These are phyloP conservation scores for Temnopleurus reevesii DNA, from an alignment of 53 echinoderm and acorn worm genomes.

Conservation along the genomic window DNA sequence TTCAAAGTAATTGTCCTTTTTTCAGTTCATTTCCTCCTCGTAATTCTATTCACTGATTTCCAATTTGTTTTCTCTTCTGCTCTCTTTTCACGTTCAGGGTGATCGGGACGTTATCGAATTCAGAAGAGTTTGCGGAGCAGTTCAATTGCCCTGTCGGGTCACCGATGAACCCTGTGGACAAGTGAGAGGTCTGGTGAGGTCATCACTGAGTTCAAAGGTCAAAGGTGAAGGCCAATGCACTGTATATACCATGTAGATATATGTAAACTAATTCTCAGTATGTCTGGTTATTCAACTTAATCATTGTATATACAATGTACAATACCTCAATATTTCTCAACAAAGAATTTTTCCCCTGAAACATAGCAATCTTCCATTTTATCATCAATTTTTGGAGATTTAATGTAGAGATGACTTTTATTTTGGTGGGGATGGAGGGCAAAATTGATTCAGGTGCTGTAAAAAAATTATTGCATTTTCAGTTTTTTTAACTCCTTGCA, in stretches of 20 bases:
- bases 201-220: slow-evolving; percentile 2
- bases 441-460: background rate
- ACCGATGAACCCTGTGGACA: slow-evolving; percentile 85
- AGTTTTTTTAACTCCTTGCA: no score
- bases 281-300: background rate
- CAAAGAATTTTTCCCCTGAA: background rate
- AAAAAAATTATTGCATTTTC: background rate
- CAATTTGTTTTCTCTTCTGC: no score
- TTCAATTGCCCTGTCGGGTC: slow-evolving; percentile 88
- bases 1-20: background rate
- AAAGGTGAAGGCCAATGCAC: slow-evolving; percentile 27
- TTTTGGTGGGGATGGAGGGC: no score
- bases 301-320: background rate
- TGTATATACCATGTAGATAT: slow-evolving; percentile 3
- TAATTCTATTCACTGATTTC: background rate
- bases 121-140: slow-evolving; percentile 84
- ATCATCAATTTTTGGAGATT: background rate
- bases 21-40: background rate
- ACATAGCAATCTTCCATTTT: background rate
- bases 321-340: background rate
- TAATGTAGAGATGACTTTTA: background rate
- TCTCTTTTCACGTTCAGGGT: slow-evolving; percentile 68
- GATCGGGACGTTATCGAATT: slow-evolving; percentile 91
- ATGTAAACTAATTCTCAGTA: background rate
- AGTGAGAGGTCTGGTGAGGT: slow-evolving; percentile 96